A percentile compares a stretch with the other conserved stretches of the same genome.
These are phyloP conservation scores for Adoxophyes honmai DNA, from an alignment of 1,140 invertebrate species.

Conservation along the genomic window DNA sequence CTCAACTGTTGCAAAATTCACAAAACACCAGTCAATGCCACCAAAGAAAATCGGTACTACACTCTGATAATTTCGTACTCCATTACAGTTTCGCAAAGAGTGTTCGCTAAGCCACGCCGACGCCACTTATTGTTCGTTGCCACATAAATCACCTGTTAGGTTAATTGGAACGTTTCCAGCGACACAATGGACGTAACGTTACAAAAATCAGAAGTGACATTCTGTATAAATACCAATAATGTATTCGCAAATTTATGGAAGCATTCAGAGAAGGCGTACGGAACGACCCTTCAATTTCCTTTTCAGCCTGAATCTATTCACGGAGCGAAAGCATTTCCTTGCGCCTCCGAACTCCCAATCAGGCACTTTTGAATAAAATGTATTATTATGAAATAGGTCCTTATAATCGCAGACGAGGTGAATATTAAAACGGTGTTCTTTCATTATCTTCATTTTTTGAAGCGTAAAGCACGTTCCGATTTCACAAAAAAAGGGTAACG, in stretches of 20 bases:
- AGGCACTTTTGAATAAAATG: constrained; percentile 47
- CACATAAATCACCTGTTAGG: background rate
- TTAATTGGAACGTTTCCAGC: constrained; percentile 2
- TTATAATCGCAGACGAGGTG: constrained; percentile 50
- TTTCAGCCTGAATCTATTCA: constrained; percentile 57
- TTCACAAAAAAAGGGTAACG: background rate
- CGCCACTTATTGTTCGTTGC: background rate
- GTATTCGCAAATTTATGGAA: constrained; percentile 50
- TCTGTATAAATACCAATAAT: constrained; percentile 49
- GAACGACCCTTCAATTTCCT: constrained; percentile 63
- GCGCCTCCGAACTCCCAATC: constrained; percentile 49
- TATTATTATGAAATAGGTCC: constrained; percentile 46
- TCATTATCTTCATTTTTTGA: background rate
- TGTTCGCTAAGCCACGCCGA: background rate
- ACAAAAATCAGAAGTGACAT: constrained; percentile 23
- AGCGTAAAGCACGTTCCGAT: background rate
- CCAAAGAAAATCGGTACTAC: constrained; percentile 35
- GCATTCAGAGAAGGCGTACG: constrained; percentile 42
- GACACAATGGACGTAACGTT: background rate
- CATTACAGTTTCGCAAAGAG: constrained; percentile 43
- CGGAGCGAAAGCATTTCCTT: constrained; percentile 51
- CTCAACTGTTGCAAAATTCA: constrained; percentile 38
- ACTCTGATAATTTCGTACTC: constrained; percentile 35
- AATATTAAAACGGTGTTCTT: constrained; percentile 50
- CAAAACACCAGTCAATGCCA: constrained; percentile 51